These are phyloP conservation scores for Antheraea mylitta DNA, from an alignment of 1,140 invertebrate genomes.

Conservation along the genomic window DNA sequence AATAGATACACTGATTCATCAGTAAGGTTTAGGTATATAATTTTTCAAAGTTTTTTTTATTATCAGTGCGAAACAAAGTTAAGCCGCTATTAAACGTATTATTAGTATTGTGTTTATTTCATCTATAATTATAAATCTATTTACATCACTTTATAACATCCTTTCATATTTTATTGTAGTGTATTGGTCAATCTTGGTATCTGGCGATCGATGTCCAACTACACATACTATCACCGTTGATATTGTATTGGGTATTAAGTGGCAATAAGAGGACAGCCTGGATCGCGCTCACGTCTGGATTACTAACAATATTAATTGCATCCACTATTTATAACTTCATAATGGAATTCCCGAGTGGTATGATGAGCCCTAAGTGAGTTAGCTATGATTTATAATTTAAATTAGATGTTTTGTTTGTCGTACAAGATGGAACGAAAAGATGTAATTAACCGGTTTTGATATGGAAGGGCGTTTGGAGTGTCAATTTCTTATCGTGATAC, in stretches of 20 bases:
- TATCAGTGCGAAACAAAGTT: too few species aligned
- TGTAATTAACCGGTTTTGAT: background rate
- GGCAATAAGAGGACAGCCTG: conserved; percentile 24
- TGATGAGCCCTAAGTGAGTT: conserved; percentile 22
- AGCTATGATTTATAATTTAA: background rate
- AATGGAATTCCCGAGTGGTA: conserved; percentile 26
- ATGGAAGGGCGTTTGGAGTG: too few species aligned
- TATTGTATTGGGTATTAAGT: conserved; percentile 58
- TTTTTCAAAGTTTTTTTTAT: too few species aligned
- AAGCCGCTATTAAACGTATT: too few species aligned
- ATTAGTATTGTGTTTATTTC: too few species aligned
- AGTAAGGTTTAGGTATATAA: too few species aligned
- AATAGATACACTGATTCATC: too few species aligned
- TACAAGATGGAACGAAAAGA: too few species aligned
- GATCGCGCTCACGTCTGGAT: conserved; percentile 18
- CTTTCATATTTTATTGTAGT: conserved; percentile 60
- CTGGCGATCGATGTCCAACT: conserved; percentile 85
- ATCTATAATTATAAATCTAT: too few species aligned
- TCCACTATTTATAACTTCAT: conserved; percentile 32
- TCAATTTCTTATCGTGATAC: too few species aligned
- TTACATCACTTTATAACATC: background rate
- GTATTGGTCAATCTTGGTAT: conserved; percentile 79
- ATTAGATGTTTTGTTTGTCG: background rate
- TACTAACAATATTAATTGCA: conserved; percentile 20
- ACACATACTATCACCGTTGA: conserved; percentile 79